Base-by-base conservation (phyloP, 92 coral and sea anemone species). In the Parazoanthus swiftii region DNA sequence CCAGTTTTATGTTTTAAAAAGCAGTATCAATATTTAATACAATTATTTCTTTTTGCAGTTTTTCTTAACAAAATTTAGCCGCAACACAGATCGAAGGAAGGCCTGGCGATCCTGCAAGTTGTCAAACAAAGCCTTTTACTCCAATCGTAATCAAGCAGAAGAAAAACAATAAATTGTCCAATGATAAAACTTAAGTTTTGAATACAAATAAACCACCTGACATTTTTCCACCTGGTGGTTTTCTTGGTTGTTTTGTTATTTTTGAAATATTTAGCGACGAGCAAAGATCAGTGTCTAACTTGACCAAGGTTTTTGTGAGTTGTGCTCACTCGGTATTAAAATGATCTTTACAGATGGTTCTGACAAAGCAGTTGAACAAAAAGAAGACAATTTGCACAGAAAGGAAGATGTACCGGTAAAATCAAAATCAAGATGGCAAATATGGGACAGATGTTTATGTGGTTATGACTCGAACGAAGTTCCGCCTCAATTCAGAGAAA, bases 401-500 rank as follows among this genome's bases (percentile, higher is more conserved):
- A 51, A 9, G 3, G 87, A 84, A 36, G 58, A 84, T 66, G 48
- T 46, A 15, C 13, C 37, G n/a, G 33, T 1, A 48, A 84, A 44
- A 42, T 72, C 79, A 71, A 72, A 48, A 74, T 8, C 59, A 43
- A 74, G 29, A 1, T 71, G 87, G 79, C 63, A 48, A 18, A 16
- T 73, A 15, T 84, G 87, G 87, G 79, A 71, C 79, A 84, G 78
- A 74, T 71, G 87, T 71, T 33, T 84, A 23, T 86, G 79, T 44
- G 94, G 94, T 16, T 85, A 91, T 63, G 85, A 81, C 4, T 85
- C 94, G 36, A 94, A 95, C 23, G 97, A 97, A 79, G 98, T 97
- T 36, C 98, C 99, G 26, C 90, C 94, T 5, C 99, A 97, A 43
- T 97, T 97, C 81, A 95, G 95, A 81, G 99, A 97, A 74, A 88